phyloP scores from a whole-genome alignment of 2,113 vertebrate genomes.

The Stomatorhinus ivindoensis region DNA sequence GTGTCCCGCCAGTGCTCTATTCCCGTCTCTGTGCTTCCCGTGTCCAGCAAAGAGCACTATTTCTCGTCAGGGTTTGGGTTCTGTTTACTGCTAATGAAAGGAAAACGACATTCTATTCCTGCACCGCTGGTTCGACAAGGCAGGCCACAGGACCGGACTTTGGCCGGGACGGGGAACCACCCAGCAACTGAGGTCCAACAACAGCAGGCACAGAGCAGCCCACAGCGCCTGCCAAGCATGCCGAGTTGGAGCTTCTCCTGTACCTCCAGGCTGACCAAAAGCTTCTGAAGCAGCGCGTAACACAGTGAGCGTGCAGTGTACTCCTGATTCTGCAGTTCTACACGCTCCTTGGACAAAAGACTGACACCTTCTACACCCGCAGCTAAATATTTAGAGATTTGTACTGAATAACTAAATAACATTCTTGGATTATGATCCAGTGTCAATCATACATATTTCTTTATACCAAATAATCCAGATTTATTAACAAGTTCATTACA shows the following conservation, averaged over 20 bases:
- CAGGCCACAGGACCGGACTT: background rate
- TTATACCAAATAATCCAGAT: background rate
- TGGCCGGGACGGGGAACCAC: background rate
- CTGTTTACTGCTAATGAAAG: conserved; percentile 12
- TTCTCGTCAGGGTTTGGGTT: background rate
- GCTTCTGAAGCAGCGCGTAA: background rate
- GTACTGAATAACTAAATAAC: background rate
- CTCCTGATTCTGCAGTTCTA: background rate
- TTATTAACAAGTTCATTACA: background rate
- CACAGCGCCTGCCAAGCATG: background rate
- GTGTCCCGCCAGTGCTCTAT: background rate
- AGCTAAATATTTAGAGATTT: background rate
- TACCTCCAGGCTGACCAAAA: background rate
- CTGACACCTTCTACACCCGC: background rate
- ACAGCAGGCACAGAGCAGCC: background rate
- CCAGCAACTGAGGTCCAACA: background rate
- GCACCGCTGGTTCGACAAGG: background rate
- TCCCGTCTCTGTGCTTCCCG: background rate
- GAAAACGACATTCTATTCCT: background rate
- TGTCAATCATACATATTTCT: background rate
- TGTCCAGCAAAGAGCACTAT: background rate
- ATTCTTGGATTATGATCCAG: background rate
- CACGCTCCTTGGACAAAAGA: background rate
- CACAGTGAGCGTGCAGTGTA: background rate
- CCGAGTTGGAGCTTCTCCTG: background rate